Evolutionary conservation across 2,888 invertebrate genomes (phyloP), one percentile per base, ranked within the genome.

Genomic region (Sinelater perroti): DNA sequence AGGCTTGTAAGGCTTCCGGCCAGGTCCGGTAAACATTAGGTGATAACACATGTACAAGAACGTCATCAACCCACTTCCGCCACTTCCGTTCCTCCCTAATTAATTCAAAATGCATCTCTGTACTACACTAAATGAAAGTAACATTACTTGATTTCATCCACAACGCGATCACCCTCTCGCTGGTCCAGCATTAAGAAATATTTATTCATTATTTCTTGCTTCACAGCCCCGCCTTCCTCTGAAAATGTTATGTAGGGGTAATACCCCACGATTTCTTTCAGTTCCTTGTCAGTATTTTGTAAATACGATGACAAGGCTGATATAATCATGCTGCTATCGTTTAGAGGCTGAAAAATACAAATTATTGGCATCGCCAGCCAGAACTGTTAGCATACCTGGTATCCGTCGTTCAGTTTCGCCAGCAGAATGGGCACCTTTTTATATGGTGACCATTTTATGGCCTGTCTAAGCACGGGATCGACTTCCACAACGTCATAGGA

Each of bases 401-500:
- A 92, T 17, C 14, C 28, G 49, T 85, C 83, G 47, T 85, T 83
- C 7, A 87, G 86, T 77, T 92, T 85, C 0, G 88, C 88, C 35
- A 97, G 80, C 33, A 96, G 77, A 71, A 96, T 92, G 1, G 97
- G 97, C 6, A 99, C 98, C 83, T 99, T 99, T 74, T 89, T 94
- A 73, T 97, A 95, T 0, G 85, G 79, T 0, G 97, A 93, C 94
- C 97, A 98, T 74, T 91, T 92, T 52, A 97, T 89, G 67, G 97
- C 91, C 67, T 90, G 90, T 13, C 95, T 84, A 0, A 95, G 82
- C 0, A 99, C 95, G 6, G 98, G 97, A 78, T 99, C 96, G 0
- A 99, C 98, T 81, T 99, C 98, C 2, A 99, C 91, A 4, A 99
- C 85, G 68, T 98, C 91, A 75, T 99, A 99, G 0, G 93, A 92